Base-by-base conservation (phyloP, 2,113 vertebrate genomes). In the Seriola dumerili region DNA sequence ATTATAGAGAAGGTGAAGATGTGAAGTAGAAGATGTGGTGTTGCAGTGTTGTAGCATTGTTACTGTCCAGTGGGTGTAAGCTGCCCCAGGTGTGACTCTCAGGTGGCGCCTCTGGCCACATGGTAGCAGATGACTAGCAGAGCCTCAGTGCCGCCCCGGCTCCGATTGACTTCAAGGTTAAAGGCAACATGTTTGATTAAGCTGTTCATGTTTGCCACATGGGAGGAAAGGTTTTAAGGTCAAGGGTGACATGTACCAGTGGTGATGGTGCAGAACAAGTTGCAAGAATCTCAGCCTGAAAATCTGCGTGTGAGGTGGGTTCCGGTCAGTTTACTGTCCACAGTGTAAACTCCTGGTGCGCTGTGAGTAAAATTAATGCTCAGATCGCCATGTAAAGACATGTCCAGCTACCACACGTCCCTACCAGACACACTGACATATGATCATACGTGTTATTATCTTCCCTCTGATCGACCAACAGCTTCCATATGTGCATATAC, bases 161-260 rank as follows among this genome's bases (percentile, higher is more conserved):
- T 83, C 38, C 85, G 68, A 9, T 58, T 77, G 85, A 92, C 89
- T 89, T 90, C 91, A 86, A 91, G 93, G 94, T 95, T 93, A 96
- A 89, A 93, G 64, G 69, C 89, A 88, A 76, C 70, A 81, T 78
- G 80, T 88, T 78, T 85, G 88, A 92, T 92, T 87, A 85, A 87
- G 84, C 73, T 40, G 67, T 90, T 85, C 82, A 85, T 89, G 85
- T 89, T 68, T 17, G 13, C 50, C 44, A 9, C 66, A 63, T 62
- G 65, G 63, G 69, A 66, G 69, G 66, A 87, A 88, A 88, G 87
- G 89, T 77, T 84, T 78, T 83, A 73, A 92, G 93, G 92, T 94
- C 94, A 95, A 92, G 89, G 89, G 91, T 95, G 88, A 90, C 88
- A 85, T 86, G 88, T 85, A 89, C 83, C 62, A 34, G 46, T 36